Evolutionary conservation across 2,113 vertebrate genomes (phyloP).

Genomic region (Puntigrus tetrazona): DNA sequence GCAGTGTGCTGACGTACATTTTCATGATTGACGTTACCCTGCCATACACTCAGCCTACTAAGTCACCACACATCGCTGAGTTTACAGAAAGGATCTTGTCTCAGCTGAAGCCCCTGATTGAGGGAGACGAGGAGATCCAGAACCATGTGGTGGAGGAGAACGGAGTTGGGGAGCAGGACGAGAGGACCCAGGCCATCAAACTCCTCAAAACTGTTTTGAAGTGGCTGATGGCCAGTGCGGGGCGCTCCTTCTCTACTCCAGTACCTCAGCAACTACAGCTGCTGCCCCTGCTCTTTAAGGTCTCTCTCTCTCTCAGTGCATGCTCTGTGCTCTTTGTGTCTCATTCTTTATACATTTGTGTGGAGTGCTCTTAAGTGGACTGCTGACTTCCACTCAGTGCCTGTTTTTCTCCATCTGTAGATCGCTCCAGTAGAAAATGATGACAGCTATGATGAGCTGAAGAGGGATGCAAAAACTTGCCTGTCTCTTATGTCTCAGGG

Average conservation of each 20-base stretch:
- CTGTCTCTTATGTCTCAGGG: slow-evolving; percentile 98
- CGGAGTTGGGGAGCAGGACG: slow-evolving; percentile 86
- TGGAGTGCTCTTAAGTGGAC: slow-evolving; percentile 9
- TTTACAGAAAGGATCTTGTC: slow-evolving; percentile 87
- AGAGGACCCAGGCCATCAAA: slow-evolving; percentile 96
- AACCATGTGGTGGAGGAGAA: slow-evolving; percentile 96
- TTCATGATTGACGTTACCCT: slow-evolving; percentile 97
- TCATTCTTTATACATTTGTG: slow-evolving; percentile 18
- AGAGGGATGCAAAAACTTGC: slow-evolving; percentile 97
- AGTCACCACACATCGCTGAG: slow-evolving; percentile 88
- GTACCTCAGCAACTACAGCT: slow-evolving; percentile 93
- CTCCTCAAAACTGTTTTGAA: slow-evolving; percentile 97
- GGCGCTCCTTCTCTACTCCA: slow-evolving; percentile 90
- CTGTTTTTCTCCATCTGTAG: slow-evolving; percentile 68
- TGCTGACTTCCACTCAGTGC: neutral
- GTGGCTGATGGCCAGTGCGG: slow-evolving; percentile 97
- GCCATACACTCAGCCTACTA: slow-evolving; percentile 87
- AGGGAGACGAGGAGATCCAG: slow-evolving; percentile 91
- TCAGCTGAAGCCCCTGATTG: slow-evolving; percentile 88
- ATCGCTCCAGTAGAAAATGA: slow-evolving; percentile 98
- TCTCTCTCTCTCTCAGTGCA: slow-evolving; percentile 61
- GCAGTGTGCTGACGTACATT: slow-evolving; percentile 96
- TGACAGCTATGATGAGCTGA: slow-evolving; percentile 97
- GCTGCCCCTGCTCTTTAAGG: slow-evolving; percentile 95
- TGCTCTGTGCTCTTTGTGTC: slow-evolving; percentile 47